Conservation (phyloP, 2,797 vertebrate genomes). For the Lepus oiostolus region DNA sequence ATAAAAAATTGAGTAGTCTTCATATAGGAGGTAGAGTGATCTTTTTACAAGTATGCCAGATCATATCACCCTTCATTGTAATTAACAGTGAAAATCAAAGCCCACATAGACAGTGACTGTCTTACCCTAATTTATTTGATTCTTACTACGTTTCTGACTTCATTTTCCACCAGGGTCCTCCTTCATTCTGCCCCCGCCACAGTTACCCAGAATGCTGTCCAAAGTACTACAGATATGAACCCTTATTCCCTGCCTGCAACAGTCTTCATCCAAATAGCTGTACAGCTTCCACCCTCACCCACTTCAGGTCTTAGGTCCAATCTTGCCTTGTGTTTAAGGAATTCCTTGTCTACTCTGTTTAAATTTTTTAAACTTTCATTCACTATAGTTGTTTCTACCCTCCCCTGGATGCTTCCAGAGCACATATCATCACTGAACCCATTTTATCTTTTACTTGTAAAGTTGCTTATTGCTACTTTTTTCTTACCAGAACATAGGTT, state of each 20-base stretch:
- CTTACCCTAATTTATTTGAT: background rate
- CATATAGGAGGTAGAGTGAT: background rate
- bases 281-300: background rate
- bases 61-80: background rate
- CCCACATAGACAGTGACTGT: background rate
- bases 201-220: background rate
- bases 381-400: background rate
- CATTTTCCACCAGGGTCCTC: background rate
- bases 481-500: background rate
- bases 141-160: background rate
- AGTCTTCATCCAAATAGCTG: background rate
- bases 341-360: background rate
- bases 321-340: background rate
- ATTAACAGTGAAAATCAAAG: background rate
- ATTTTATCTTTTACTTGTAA: background rate
- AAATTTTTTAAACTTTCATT: background rate
- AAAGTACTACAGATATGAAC: background rate
- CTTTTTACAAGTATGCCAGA: background rate
- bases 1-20: background rate
- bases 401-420: background rate
- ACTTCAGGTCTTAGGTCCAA: background rate
- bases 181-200: background rate
- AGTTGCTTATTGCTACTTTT: background rate
- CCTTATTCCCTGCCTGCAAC: background rate
- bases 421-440: background rate